Base-by-base conservation (phyloP, 2,113 vertebrate genomes). In the Thinocorus orbignyianus region DNA sequence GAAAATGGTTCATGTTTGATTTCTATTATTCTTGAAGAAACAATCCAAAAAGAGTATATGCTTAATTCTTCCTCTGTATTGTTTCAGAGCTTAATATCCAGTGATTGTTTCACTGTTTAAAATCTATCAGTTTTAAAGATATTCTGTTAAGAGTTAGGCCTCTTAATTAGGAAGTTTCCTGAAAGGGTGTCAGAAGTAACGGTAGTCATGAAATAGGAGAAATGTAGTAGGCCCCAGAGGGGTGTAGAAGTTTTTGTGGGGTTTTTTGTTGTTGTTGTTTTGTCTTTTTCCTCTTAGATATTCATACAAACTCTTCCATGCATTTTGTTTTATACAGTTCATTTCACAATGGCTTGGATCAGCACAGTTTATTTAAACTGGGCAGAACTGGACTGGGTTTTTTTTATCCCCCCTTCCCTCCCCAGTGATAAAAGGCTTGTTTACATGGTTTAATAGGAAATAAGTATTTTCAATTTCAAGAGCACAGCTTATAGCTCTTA, bases 361-460 rank as follows among this genome's bases (percentile, higher is more conserved):
- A 83, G 28, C 73, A 35, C 41, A 83, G 39, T 81, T 95, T 78
- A 39, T 68, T 93, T 85, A 82, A 96, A 85, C 88, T n/a, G 93
- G 89, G 90, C 73, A 91, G 79, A 72, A 78, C 25, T 93, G 81
- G 61, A 89, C 69, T n/a, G 86, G 33, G 28, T 39, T 91, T 24
- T 83, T 18, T 90, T 54, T 6, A 58, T 8, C 71, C 31, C 5
- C 2, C 2, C 19, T n/a, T 4, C 3, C 3, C 18, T 18, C 17
- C 51, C 51, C 23, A 61, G 14, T 85, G 74, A 74, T 57, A 94
- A 82, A 81, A 58, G 61, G 11, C 49, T 81, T 95, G 44, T 82
- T 92, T 92, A 64, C 31, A 9, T 91, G 52, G 10, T 81, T 88
- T 85, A 91, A 70, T 70, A 81, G 30, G 30, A 19, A 91, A 78